Evolutionary conservation across 1,140 invertebrate species (phyloP).

Genomic region (Panagrolaimus sp.): DNA sequence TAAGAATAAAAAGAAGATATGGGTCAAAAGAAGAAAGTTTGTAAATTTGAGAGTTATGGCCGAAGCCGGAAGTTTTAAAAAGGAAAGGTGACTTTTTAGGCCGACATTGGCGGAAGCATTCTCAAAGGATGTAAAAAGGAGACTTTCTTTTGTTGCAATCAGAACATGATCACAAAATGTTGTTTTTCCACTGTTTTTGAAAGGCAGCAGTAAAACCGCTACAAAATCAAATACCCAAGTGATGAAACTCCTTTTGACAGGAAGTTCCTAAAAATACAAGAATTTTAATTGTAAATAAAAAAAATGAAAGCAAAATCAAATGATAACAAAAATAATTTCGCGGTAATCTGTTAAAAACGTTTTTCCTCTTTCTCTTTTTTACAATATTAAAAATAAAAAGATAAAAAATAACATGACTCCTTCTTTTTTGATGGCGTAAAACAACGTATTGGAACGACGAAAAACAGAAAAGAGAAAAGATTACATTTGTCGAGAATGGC

Average conservation of each 20-base stretch:
- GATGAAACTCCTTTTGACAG: background rate
- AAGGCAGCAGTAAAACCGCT: constrained; percentile 1
- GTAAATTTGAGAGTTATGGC: constrained; percentile 6
- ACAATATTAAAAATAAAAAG: too few relatives aligned
- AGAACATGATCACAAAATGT: constrained; percentile 2
- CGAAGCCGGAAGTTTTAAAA: constrained; percentile 6
- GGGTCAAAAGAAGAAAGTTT: constrained; percentile 3
- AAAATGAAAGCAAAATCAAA: background rate
- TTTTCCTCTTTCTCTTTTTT: too few relatives aligned
- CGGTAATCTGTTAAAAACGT: too few relatives aligned
- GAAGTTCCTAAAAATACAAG: background rate
- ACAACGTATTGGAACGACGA: too few relatives aligned
- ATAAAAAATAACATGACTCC: too few relatives aligned
- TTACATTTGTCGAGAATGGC: too few relatives aligned
- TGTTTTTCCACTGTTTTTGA: background rate
- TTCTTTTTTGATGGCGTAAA: too few relatives aligned
- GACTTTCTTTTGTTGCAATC: background rate
- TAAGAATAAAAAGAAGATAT: constrained; percentile 6
- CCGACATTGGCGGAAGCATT: too few relatives aligned
- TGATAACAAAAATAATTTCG: background rate
- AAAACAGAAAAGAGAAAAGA: too few relatives aligned
- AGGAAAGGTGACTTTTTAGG: too few relatives aligned
- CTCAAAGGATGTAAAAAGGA: too few relatives aligned
- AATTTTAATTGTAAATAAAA: background rate
- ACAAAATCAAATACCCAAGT: constrained; percentile 13